phyloP scores from a whole-genome alignment of 2,113 vertebrate species.

The Myotis davidii region DNA sequence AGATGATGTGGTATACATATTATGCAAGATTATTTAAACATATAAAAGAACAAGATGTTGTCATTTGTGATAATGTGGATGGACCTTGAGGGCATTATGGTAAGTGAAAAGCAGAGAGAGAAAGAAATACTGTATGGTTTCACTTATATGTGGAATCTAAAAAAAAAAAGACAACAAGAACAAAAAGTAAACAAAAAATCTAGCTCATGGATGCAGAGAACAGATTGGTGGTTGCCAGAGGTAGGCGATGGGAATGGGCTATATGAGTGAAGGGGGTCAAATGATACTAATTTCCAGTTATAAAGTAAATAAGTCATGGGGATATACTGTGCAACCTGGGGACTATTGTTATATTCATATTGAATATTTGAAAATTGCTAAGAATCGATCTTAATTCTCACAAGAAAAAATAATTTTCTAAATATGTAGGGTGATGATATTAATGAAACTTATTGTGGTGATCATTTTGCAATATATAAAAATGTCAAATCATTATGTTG shows the following conservation, averaged over 20 bases:
- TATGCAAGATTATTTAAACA: neutral
- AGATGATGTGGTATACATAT: neutral
- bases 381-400: neutral
- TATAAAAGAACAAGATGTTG: neutral
- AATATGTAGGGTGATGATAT: neutral
- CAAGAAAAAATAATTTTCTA: neutral
- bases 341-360: neutral
- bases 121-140: neutral
- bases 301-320: neutral
- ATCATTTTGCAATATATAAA: neutral
- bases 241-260: neutral
- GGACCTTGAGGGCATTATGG: neutral
- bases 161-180: neutral
- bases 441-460: neutral
- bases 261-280: neutral
- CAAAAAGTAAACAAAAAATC: neutral
- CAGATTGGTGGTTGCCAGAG: neutral
- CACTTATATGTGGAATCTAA: neutral
- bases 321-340: neutral
- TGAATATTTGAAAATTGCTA: neutral
- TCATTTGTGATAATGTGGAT: neutral
- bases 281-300: neutral
- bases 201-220: neutral
- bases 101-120: neutral
- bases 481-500: neutral